Evolutionary conservation across 1,140 invertebrate species (phyloP).

Genomic region (Camponotus floridanus): DNA sequence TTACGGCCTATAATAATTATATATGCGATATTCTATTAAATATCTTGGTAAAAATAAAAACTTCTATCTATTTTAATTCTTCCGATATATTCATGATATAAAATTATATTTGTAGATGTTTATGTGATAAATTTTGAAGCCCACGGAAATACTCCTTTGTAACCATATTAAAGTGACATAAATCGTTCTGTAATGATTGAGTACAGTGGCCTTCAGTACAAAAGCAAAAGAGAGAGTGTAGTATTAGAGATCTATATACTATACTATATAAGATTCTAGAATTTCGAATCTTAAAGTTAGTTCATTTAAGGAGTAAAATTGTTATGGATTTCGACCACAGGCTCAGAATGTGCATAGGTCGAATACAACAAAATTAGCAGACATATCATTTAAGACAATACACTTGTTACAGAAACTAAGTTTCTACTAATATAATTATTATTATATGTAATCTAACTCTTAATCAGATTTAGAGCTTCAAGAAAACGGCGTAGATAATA

Average conservation of each 20-base stretch:
- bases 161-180: conserved; percentile 68
- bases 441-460: conserved; percentile 80
- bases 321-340: conserved; percentile 78
- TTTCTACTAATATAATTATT: conserved; percentile 85
- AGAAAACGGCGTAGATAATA: conserved; percentile 67
- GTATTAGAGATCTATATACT: conserved; percentile 78
- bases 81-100: conserved; percentile 14
- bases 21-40: conserved; percentile 12
- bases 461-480: conserved; percentile 76
- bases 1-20: conserved; percentile 39
- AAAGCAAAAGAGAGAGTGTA: conserved; percentile 64
- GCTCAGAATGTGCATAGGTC: conserved; percentile 72
- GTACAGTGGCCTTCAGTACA: conserved; percentile 80
- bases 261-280: conserved; percentile 77
- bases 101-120: conserved; percentile 19
- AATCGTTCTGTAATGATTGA: conserved; percentile 68
- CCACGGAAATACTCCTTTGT: conserved; percentile 77
- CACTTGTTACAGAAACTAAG: conserved; percentile 85
- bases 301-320: conserved; percentile 82
- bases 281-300: conserved; percentile 79
- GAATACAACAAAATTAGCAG: conserved; percentile 84
- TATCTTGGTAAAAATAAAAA: not conserved
- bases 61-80: conserved; percentile 20
- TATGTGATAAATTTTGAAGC: conserved; percentile 48
- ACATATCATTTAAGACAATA: conserved; percentile 87